These are phyloP conservation scores for Peromyscus aztecus DNA, from an alignment of 2,797 vertebrate genomes.

Conservation along the genomic window DNA sequence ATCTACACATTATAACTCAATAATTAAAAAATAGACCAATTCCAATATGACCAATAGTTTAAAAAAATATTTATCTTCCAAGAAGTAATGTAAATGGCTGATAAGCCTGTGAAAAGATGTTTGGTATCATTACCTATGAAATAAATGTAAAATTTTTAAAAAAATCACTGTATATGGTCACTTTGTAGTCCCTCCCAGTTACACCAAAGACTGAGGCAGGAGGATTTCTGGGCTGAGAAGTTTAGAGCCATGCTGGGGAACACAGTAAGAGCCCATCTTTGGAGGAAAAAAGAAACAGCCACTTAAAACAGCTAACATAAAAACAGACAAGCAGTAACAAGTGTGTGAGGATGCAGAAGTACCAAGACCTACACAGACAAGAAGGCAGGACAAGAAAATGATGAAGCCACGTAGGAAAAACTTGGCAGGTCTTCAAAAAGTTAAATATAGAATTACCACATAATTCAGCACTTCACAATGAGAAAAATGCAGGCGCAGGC, in stretches of 20 bases:
- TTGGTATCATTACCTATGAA: background rate
- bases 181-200: background rate
- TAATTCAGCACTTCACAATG: background rate
- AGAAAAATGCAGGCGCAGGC: background rate
- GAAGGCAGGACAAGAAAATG: background rate
- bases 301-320: background rate
- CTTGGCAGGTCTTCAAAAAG: background rate
- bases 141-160: background rate
- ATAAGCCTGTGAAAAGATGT: background rate
- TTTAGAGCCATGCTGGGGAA: background rate
- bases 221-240: background rate
- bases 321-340: slow-evolving; percentile 11
- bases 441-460: background rate
- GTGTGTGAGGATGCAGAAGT: background rate
- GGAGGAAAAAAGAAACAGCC: background rate
- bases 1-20: background rate
- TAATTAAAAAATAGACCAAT: slow-evolving; percentile 45
- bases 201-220: background rate
- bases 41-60: slow-evolving; percentile 42
- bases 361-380: background rate
- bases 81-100: background rate
- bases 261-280: background rate
- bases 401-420: background rate
- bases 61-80: slow-evolving; percentile 29
- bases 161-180: background rate